Base-by-base conservation (phyloP, 2,888 invertebrate species). In the Xylota sylvarum region DNA sequence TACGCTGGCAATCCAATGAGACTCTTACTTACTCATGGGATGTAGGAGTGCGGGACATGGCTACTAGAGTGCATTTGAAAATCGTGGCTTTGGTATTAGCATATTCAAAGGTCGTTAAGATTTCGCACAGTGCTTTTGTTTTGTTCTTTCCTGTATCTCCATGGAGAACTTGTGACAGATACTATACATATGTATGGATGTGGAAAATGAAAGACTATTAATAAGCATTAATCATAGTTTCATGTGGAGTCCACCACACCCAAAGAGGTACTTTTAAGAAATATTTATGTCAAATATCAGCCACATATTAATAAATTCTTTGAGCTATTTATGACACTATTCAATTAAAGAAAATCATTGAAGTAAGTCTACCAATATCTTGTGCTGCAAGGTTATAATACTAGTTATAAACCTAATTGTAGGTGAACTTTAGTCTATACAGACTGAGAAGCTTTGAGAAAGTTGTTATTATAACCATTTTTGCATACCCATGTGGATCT, bases 81-180 rank as follows among this genome's bases (percentile, higher is more conserved):
- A 78, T 69, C 69, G 69, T 72, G 55, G 55, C 46, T 43, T 10
- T 12, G 46, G 23, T 30, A 79, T 79, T 79, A 56, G 48, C 78
- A 79, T 79, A 79, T 72, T 56, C 62, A 79, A 70, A 64, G 55
- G 79, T 64, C 62, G 50, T 55, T 56, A 14, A 37, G 69, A 55
- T 78, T 60, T 78, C 46, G 69, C 46, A 10, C 14, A 17, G 9
- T 52, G 23, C 19, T 60, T 58, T 77, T 60, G 30, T 58, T 58
- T 56, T 50, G 32, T 56, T 52, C 5, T 40, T 40, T 52, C 9
- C 10, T 32, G n/a, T 48, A 48, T 48, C 37, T 35, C 17, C n/a
- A n/a, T 74, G 35, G 19, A 35, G 23, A 58, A 32, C n/a, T 27
- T 35, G 50, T 58, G 50, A 50, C 17, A 43, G 27, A 27, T 52